A percentile compares a stretch with the other conserved stretches of the same genome.
phyloP scores from a whole-genome alignment of 2,888 invertebrate genomes.

The Ochropleura leucogaster region DNA sequence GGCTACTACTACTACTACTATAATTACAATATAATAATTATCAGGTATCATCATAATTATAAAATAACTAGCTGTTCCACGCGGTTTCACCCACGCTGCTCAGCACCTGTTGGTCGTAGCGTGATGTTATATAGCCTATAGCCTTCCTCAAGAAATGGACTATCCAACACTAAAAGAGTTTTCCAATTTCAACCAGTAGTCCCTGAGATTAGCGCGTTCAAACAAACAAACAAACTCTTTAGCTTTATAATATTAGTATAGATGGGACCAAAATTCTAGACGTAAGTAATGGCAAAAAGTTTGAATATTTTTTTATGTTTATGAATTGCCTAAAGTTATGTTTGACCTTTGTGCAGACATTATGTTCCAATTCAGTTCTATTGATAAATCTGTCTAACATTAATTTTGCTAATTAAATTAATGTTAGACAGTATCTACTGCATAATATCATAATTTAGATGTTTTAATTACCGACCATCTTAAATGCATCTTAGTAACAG shows the following conservation, averaged over 20 bases:
- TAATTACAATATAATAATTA: too few relatives aligned
- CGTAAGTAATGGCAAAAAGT: neutral
- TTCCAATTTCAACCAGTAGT: too few relatives aligned
- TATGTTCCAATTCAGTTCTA: neutral
- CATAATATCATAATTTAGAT: conserved; percentile 12
- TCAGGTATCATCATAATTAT: neutral
- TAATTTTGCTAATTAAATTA: conserved; percentile 21
- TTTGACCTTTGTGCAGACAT: neutral
- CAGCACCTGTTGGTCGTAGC: too few relatives aligned
- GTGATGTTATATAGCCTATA: too few relatives aligned
- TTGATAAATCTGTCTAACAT: conserved; percentile 23
- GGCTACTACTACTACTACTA: neutral
- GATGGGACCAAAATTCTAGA: neutral
- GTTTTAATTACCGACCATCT: conserved; percentile 49
- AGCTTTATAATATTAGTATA: too few relatives aligned
- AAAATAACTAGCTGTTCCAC: too few relatives aligned
- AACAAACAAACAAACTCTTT: too few relatives aligned
- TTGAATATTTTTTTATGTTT: neutral
- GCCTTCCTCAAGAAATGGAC: too few relatives aligned
- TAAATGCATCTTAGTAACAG: conserved; percentile 55
- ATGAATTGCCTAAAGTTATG: neutral
- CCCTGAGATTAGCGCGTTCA: too few relatives aligned
- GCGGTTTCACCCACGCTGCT: too few relatives aligned
- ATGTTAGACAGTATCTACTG: neutral
- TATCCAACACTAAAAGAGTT: too few relatives aligned